Base-by-base conservation (phyloP, 1,140 invertebrate genomes). In the Bombus picipes region DNA sequence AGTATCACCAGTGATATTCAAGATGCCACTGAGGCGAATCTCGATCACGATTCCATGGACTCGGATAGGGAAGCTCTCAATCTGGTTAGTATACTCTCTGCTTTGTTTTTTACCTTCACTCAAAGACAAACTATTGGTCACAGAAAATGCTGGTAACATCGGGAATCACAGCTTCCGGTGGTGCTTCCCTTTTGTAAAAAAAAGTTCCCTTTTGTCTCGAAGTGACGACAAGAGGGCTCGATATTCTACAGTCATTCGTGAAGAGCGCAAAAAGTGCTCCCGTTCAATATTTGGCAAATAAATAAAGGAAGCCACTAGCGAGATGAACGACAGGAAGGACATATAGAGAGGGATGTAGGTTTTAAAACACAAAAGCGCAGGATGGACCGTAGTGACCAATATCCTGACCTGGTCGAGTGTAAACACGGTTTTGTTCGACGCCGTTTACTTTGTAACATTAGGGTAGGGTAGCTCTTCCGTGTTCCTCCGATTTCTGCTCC, bases 21-120 rank as follows among this genome's bases (percentile, higher is more conserved):
- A 28, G 94, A 95, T 89, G 95, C 91, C 62, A 91, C 95, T 41
- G 95, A 95, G 22, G 91, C 88, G 12, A 93, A 94, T 37, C 93
- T 96, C 62, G 95, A 96, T 83, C 95, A 95, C 73, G 96, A 96
- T 87, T 96, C 96, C 81, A 95, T 96, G 91, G 96, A 96, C 79
- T 96, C 96, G 18, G 96, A 96, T 80, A 94, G 95, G 88, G 95
- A 95, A 85, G 96, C 96, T 22, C 95, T 96, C 37, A 96, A 96
- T 86, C 90, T 96, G 94, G 96, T 96, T 83, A 94, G 92, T 93
- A 81, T 15, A 43, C 43, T 0, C 22, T 71, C 15, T 66, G 28
- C 62, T 28, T 32, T 43, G 41, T n/a, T 53, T 53, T 37, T 53
- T 53, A 9, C 0, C 5, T n/a, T 71, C 10, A 1, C 13, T 37